phyloP scores from a whole-genome alignment of 2,113 vertebrate species.

The Rafetus swinhoei region DNA sequence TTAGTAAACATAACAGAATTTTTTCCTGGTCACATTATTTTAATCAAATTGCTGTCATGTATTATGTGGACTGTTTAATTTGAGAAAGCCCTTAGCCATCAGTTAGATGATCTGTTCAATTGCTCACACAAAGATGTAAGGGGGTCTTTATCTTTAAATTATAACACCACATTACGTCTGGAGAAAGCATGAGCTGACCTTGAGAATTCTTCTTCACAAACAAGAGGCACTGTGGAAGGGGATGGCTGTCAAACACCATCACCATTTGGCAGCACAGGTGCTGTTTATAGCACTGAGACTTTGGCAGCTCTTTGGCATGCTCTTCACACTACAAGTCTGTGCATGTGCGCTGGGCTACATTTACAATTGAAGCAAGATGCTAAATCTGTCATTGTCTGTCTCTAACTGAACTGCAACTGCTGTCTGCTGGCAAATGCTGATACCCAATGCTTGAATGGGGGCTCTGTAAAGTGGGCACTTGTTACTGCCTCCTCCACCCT shows the following conservation, averaged over 20 bases:
- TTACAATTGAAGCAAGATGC: slow-evolving; percentile 59
- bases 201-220: background rate
- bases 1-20: background rate
- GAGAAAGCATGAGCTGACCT: background rate
- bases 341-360: slow-evolving; percentile 52
- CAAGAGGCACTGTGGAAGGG: background rate
- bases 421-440: slow-evolving; percentile 76
- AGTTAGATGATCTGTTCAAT: background rate
- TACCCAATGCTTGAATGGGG: slow-evolving; percentile 74
- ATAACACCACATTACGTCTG: accelerated
- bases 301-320: slow-evolving; percentile 46
- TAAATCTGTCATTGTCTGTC: slow-evolving; percentile 80
- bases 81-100: background rate
- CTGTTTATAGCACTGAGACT: background rate
- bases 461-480: slow-evolving; percentile 67
- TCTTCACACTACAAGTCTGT: slow-evolving; percentile 50
- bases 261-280: slow-evolving; percentile 78
- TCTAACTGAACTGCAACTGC: slow-evolving; percentile 64
- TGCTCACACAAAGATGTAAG: background rate
- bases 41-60: slow-evolving; percentile 16
- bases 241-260: background rate
- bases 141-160: background rate
- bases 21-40: background rate
- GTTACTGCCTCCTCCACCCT: slow-evolving; percentile 59
- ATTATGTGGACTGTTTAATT: background rate